Base-by-base conservation (phyloP, 2,113 vertebrate genomes). In the Lutjanus erythropterus region DNA sequence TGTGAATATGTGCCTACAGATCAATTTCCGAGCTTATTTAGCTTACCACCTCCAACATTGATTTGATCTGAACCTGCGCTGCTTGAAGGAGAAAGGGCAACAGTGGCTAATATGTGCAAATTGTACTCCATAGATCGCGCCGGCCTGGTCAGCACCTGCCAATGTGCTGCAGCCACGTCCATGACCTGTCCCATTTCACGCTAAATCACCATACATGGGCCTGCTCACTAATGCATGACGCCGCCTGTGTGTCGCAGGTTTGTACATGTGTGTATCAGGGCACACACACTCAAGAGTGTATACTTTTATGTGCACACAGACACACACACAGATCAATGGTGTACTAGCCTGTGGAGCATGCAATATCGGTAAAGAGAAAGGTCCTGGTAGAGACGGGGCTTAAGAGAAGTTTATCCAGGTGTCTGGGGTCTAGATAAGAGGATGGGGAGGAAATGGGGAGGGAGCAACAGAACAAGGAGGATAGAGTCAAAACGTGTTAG, bases 21-120 rank as follows among this genome's bases (percentile, higher is more conserved):
- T 90, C 86, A 65, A 82, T 89, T 83, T 61, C 6, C 31, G 72
- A 72, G 87, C 83, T 91, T 89, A 90, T 87, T 88, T 86, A 84
- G 88, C 88, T 88, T 18, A 78, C 50, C 80, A 84, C 88, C 90
- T 76, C 16, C n/a, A 27, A 31, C 56, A 94, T 92, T 70, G 88
- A 92, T 93, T 85, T 18, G 49, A 64, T 72, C 55, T 81, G 65
- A 84, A 84, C 80, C 65, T 46, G 50, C 16, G 69, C 35, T 59
- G 52, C 76, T 72, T 59, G 39, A 70, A 75, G 58, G 37, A 31
- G 47, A 90, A 80, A 83, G 78, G 79, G 62, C 88, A 88, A 71
- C 68, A 6, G 80, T 70, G 80, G 81, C 64, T 86, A 89, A 91
- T 76, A 58, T 66, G 88, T 73, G 80, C 75, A 88, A 88, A 91